A percentile compares a stretch with the other conserved stretches of the same genome.
These are phyloP conservation scores for Poecilia picta DNA, from an alignment of 2,797 vertebrate species.

Conservation along the genomic window DNA sequence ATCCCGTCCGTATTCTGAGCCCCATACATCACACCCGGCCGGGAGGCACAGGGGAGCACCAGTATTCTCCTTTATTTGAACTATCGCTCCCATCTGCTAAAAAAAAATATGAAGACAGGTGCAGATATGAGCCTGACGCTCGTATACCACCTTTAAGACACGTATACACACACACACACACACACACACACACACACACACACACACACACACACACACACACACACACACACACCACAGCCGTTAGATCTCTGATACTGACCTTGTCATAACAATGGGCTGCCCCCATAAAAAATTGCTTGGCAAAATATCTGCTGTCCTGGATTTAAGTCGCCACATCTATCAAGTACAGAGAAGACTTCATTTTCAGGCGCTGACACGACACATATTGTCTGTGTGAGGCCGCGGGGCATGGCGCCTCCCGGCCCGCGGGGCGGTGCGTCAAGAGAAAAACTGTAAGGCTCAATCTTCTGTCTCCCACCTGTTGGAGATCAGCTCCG, in stretches of 20 bases:
- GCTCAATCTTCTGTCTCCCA: conserved; percentile 14
- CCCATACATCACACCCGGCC: conserved; percentile 35
- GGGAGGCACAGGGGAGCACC: conserved; percentile 16
- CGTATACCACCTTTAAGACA: conserved; percentile 17
- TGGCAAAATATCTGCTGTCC: conserved; percentile 5
- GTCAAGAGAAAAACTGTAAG: conserved; percentile 11
- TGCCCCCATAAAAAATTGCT: conserved; percentile 19
- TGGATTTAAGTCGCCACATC: conserved; percentile 10
- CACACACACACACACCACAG: background rate
- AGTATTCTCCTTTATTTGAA: conserved; percentile 38
- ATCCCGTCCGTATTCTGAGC: conserved; percentile 28
- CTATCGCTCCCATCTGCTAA: conserved; percentile 37
- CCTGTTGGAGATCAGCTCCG: conserved; percentile 2
- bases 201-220: background rate
- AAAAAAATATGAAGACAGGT: conserved; percentile 35
- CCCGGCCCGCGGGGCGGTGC: background rate
- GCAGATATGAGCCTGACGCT: conserved; percentile 25
- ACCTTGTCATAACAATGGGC: conserved; percentile 29
- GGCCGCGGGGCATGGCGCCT: conserved; percentile 9
- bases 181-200: background rate
- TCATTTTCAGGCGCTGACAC: conserved; percentile 15
- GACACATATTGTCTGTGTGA: conserved; percentile 14
- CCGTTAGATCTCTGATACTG: conserved; percentile 8
- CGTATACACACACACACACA: background rate
- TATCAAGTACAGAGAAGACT: conserved; percentile 4